Conservation (phyloP, 2,113 vertebrate species). For the Tympanuchus pallidicinctus region DNA sequence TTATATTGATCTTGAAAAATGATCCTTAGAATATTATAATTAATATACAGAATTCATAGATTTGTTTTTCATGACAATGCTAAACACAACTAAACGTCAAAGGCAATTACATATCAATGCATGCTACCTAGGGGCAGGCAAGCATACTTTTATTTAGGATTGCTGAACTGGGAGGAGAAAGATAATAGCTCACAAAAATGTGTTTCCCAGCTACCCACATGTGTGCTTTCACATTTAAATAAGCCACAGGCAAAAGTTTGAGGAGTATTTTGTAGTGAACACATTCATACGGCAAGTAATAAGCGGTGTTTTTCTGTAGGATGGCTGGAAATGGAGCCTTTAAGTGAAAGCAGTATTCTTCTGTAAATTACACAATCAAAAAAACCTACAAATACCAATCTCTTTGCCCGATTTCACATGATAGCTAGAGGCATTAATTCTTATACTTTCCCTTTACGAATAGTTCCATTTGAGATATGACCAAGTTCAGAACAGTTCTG, state of each 20-base stretch:
- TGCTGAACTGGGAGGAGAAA: conserved; percentile 7
- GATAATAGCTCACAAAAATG: conserved; percentile 29
- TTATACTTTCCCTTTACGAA: not conserved
- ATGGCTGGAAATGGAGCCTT: not conserved
- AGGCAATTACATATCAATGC: conserved; percentile 49
- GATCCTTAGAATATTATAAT: conserved; percentile 63
- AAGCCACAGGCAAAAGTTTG: conserved; percentile 61
- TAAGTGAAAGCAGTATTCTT: not conserved
- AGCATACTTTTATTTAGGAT: conserved; percentile 37
- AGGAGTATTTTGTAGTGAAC: conserved; percentile 5
- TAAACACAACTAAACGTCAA: conserved; percentile 35
- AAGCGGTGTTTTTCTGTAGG: not conserved
- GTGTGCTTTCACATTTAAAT: conserved; percentile 70
- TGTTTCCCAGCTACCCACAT: conserved; percentile 50
- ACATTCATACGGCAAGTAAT: conserved; percentile 30
- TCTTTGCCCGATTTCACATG: not conserved
- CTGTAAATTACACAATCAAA: not conserved
- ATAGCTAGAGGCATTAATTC: conserved; percentile 3
- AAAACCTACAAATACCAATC: not conserved
- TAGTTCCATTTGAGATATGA: not conserved
- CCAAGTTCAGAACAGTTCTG: not conserved
- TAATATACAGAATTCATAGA: conserved; percentile 57
- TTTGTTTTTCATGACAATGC: conserved; percentile 61
- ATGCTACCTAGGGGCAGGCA: conserved; percentile 37
- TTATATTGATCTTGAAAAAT: conserved; percentile 68